These are phyloP conservation scores for Trachymyrmex cornetzi DNA, from an alignment of 1,140 invertebrate species.

Conservation along the genomic window DNA sequence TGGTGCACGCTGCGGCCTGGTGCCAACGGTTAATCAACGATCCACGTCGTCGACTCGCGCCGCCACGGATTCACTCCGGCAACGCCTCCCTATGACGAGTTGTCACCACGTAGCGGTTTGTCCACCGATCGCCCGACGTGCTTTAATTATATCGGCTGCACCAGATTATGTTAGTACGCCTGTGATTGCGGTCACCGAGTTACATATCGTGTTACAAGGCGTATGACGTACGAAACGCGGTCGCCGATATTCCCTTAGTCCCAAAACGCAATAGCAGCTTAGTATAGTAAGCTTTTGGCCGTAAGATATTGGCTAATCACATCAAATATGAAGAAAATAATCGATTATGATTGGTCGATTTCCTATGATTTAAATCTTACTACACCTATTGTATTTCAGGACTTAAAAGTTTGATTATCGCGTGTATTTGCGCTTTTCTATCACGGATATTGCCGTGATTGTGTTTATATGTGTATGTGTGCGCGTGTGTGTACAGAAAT, in stretches of 20 bases:
- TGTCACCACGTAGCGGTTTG: conserved; percentile 54
- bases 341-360: too few relatives aligned
- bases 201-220: conserved; percentile 33
- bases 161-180: conserved; percentile 51
- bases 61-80: conserved; percentile 42
- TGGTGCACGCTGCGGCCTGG: conserved; percentile 33
- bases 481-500: background rate
- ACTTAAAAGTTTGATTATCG: background rate
- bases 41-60: conserved; percentile 50
- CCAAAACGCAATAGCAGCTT: too few relatives aligned
- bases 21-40: conserved; percentile 60
- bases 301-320: too few relatives aligned
- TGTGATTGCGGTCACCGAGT: conserved; percentile 56
- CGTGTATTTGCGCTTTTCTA: background rate
- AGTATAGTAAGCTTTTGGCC: too few relatives aligned
- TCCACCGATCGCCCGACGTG: conserved; percentile 46
- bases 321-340: too few relatives aligned
- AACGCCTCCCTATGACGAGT: conserved; percentile 59
- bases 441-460: background rate
- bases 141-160: conserved; percentile 55
- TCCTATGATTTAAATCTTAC: too few relatives aligned
- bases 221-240: background rate
- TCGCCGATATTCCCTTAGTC: background rate
- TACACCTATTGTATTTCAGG: too few relatives aligned
- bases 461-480: too few relatives aligned